phyloP scores from a whole-genome alignment of 2,113 vertebrate species.

The Hyperoodon ampullatus region DNA sequence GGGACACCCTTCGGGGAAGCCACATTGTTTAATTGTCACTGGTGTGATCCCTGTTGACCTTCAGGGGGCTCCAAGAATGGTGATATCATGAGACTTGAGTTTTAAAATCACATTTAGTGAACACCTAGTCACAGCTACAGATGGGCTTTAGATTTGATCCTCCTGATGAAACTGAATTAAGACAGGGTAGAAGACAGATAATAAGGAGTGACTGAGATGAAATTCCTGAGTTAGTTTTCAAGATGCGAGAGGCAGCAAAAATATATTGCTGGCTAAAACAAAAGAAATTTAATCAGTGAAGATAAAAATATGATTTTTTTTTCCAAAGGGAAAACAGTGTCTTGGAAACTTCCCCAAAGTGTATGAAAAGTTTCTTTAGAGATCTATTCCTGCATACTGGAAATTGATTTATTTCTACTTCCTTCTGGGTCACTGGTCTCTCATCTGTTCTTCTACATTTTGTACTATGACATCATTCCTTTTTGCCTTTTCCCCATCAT shows the following conservation, averaged over 20 bases:
- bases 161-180: conserved; percentile 76
- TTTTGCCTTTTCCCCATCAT: background rate
- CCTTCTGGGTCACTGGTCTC: background rate
- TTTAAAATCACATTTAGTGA: conserved; percentile 75
- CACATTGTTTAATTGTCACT: conserved; percentile 21
- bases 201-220: conserved; percentile 74
- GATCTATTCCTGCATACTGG: background rate
- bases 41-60: conserved; percentile 55
- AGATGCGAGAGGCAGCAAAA: conserved; percentile 67
- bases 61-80: conserved; percentile 38
- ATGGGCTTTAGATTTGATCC: conserved; percentile 74
- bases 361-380: conserved; percentile 28
- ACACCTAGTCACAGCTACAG: conserved; percentile 73
- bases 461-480: background rate
- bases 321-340: background rate
- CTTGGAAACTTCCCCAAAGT: conserved; percentile 41
- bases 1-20: background rate
- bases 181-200: conserved; percentile 65
- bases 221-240: conserved; percentile 77
- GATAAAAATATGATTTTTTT: conserved; percentile 58
- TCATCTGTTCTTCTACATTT: background rate
- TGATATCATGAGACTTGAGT: conserved; percentile 48
- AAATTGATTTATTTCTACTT: background rate
- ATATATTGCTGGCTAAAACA: conserved; percentile 75
- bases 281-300: conserved; percentile 75